Conservation (phyloP, 2,888 invertebrate genomes). For the Labia minor region DNA sequence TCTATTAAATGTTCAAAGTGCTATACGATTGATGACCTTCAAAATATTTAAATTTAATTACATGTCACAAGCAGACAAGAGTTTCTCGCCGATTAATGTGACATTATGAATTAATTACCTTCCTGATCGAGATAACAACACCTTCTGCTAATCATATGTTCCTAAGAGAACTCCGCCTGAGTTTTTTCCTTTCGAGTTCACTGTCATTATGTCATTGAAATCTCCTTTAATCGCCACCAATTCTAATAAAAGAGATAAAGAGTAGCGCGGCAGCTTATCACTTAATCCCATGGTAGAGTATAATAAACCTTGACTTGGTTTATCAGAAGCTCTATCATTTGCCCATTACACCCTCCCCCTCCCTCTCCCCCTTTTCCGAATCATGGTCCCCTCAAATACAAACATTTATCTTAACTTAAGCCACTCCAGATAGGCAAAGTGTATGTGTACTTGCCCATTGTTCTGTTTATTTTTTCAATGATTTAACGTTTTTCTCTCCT, state of each 20-base stretch:
- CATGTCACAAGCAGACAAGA: background rate
- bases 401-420: background rate
- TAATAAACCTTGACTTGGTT: background rate
- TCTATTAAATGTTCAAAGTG: constrained; percentile 3
- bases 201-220: constrained; percentile 7
- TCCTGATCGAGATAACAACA: constrained; percentile 2
- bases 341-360: background rate
- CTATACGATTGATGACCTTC: background rate
- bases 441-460: constrained; percentile 13
- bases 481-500: background rate
- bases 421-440: background rate
- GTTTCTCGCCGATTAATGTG: background rate
- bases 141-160: background rate
- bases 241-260: constrained; percentile 7
- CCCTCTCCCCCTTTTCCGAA: background rate
- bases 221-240: constrained; percentile 13
- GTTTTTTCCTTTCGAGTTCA: background rate
- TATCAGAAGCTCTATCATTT: background rate
- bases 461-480: background rate
- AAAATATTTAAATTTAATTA: constrained; percentile 7
- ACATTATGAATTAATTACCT: background rate
- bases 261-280: background rate
- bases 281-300: background rate
- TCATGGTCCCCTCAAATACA: background rate
- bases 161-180: background rate